These are phyloP conservation scores for Heliconius ismenius DNA, from an alignment of 2,888 invertebrate genomes.

Conservation along the genomic window DNA sequence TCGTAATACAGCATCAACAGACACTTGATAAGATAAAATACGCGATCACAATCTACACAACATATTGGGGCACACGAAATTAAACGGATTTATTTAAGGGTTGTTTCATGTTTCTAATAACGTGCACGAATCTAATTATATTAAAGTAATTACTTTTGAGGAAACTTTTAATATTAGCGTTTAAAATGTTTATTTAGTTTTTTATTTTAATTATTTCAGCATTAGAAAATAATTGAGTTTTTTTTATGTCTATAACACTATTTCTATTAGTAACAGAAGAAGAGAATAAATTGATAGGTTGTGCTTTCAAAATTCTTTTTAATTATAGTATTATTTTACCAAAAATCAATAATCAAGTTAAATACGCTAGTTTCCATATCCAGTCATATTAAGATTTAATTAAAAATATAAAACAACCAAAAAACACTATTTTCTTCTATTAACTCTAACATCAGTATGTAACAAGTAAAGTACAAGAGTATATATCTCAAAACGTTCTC, in stretches of 20 bases:
- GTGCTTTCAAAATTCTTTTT: background rate
- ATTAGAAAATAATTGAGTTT: too few species aligned
- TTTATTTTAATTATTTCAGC: too few species aligned
- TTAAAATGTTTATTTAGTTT: background rate
- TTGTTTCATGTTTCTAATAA: slow-evolving; percentile 32
- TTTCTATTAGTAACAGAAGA: too few species aligned
- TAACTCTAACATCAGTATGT: background rate
- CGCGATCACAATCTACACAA: slow-evolving; percentile 49
- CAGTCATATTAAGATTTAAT: background rate
- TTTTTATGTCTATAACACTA: too few species aligned
- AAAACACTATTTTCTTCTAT: background rate
- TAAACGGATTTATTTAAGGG: slow-evolving; percentile 46
- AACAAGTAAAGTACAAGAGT: background rate
- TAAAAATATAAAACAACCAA: background rate
- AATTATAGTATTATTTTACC: background rate
- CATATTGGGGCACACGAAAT: slow-evolving; percentile 53
- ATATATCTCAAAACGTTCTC: slow-evolving; percentile 2
- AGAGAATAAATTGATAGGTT: too few species aligned
- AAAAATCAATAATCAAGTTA: background rate
- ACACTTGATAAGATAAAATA: slow-evolving; percentile 65
- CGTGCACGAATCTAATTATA: slow-evolving; percentile 7
- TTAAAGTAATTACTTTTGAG: slow-evolving; percentile 8
- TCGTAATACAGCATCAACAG: slow-evolving; percentile 63
- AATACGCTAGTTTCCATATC: background rate
- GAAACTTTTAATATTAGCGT: background rate